Base-by-base conservation (phyloP, 1,140 invertebrate genomes). In the Drosophila kanapiae region DNA sequence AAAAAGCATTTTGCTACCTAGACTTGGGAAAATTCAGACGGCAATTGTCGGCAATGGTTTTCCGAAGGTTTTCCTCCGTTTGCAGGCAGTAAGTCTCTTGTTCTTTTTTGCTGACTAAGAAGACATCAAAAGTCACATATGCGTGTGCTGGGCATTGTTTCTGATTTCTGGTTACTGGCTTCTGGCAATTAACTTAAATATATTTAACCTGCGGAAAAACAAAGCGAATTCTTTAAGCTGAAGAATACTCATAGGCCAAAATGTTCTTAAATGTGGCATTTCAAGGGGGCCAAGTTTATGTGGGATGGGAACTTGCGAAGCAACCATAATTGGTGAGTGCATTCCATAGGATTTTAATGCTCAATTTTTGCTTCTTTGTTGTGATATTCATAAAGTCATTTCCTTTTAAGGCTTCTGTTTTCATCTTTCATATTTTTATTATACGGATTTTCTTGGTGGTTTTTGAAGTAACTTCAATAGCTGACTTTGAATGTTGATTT, bases 61-160 rank as follows among this genome's bases (percentile, higher is more conserved):
- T 88, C 80, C 84, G 84, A 88, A 88, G 84, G 84, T 88, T 88
- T 84, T 84, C 58, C 80, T 84, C 54, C 72, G 87, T 61, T 74
- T 78, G 79, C 43, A 63, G 33, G 49, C 33, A 14, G 33, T 23
- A 23, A 23, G 23, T 37, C 35, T 42, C 42, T 29, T 59, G 31
- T 58, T 60, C 16, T 71, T 70, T 71, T 54, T 58, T 75, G 56
- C 67, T 40, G 16, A 63, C 51, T 61, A 69, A 80, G 56, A 47
- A 60, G 75, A 16, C 69, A 40, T 51, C 59, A 47, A 47, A 31
- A 65, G 56, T 27, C 75, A 82, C 72, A 80, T 85, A 65, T 85
- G 82, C 82, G 78, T 85, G 78, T 54, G 54, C 58, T 67, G 40
- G 69, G 65, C 54, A 79, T 77, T 83, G 75, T 82, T 76, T 51